Evolutionary conservation across 2,113 vertebrate genomes (phyloP).

Genomic region (Psittacula cyanocephala): DNA sequence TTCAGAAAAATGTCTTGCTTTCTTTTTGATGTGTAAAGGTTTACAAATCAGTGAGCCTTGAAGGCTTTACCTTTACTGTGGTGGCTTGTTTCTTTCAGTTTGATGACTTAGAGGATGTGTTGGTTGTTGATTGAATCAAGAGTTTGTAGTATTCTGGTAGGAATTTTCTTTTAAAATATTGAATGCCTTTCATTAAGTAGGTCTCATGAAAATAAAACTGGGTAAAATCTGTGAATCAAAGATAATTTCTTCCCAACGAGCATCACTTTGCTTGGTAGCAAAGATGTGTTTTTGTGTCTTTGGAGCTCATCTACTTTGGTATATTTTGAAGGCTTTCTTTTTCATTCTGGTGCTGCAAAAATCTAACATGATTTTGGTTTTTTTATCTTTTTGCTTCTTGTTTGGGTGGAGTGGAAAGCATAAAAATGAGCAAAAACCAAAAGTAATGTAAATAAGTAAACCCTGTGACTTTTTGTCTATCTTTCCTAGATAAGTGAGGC

Average conservation of each 20-base stretch:
- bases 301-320: background rate
- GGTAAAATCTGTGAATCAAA: background rate
- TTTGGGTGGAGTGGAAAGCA: background rate
- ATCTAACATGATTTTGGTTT: background rate
- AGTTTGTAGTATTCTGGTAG: background rate
- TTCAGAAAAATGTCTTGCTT: background rate
- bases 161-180: background rate
- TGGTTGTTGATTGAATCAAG: background rate
- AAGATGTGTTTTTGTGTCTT: background rate
- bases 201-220: background rate
- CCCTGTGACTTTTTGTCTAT: background rate
- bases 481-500: background rate
- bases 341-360: background rate
- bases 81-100: background rate
- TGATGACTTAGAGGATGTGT: background rate
- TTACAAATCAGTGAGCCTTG: background rate
- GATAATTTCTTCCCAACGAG: background rate
- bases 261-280: background rate
- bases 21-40: constrained; percentile 11
- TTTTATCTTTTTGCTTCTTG: background rate
- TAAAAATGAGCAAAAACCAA: background rate
- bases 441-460: background rate
- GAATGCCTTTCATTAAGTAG: background rate
- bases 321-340: background rate
- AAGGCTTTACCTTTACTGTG: background rate